Evolutionary conservation across 2,888 invertebrate genomes (phyloP).

Genomic region (Aleiodes leptofemur): DNA sequence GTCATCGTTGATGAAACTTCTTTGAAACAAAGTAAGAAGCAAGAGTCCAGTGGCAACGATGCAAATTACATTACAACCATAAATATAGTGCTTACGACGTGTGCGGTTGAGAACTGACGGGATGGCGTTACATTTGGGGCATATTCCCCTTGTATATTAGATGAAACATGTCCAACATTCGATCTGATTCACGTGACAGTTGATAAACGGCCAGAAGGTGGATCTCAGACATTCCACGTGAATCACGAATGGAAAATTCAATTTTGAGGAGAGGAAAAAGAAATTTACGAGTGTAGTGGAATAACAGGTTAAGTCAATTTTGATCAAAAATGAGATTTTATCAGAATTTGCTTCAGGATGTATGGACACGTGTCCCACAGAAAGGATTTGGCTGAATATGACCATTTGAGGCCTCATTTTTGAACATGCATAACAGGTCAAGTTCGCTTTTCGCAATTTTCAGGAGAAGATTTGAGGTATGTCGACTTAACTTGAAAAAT

Average conservation of each 20-base stretch:
- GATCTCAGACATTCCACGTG: constrained; percentile 29
- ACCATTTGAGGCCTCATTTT: no score
- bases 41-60: neutral
- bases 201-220: constrained; percentile 32
- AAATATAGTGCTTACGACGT: constrained; percentile 13
- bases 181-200: constrained; percentile 21
- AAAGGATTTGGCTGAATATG: no score
- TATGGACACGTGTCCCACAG: no score
- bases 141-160: constrained; percentile 17
- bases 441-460: no score
- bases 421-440: no score
- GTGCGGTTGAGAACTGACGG: constrained; percentile 1
- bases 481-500: no score
- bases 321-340: no score
- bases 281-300: no score
- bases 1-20: neutral
- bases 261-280: neutral
- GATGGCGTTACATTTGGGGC: constrained; percentile 28
- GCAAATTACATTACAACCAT: neutral
- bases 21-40: neutral
- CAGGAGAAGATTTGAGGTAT: no score
- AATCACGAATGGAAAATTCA: constrained; percentile 26
- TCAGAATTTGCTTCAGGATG: no score
- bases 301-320: no score
- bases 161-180: constrained; percentile 15